Evolutionary conservation across 2,113 vertebrate genomes (phyloP).

Genomic region (Phyllostomus hastatus): DNA sequence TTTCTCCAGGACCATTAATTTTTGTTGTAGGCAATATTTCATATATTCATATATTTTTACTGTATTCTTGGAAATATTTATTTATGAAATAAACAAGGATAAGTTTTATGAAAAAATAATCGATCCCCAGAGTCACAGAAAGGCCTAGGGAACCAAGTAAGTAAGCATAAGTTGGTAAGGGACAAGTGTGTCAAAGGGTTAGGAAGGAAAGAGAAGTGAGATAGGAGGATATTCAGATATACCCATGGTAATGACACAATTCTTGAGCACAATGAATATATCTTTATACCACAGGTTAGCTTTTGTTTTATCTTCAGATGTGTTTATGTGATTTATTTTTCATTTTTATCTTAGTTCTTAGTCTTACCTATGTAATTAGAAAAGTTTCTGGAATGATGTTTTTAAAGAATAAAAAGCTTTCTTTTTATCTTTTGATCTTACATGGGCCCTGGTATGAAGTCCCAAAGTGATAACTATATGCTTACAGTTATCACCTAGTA

Average conservation of each 20-base stretch:
- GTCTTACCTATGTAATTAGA: not conserved
- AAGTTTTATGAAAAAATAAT: not conserved
- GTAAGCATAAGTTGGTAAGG: not conserved
- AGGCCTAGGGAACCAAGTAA: not conserved
- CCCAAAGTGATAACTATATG: not conserved
- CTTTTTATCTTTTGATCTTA: conserved; percentile 9
- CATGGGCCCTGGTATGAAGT: not conserved
- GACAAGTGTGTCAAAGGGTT: not conserved
- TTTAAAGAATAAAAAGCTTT: not conserved
- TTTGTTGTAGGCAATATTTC: not conserved
- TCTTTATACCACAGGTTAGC: not conserved
- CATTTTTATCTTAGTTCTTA: not conserved
- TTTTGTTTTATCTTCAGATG: not conserved
- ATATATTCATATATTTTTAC: not conserved
- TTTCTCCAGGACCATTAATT: not conserved
- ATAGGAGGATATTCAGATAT: not conserved
- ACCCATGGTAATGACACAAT: not conserved
- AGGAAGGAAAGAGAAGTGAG: not conserved
- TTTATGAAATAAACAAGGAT: not conserved
- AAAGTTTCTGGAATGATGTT: not conserved
- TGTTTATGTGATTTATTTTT: conserved; percentile 1
- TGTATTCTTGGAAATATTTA: not conserved
- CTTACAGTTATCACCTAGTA: not conserved
- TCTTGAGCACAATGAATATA: not conserved
- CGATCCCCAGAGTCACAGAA: not conserved